These are phyloP conservation scores for Nesogale talazaci DNA, from an alignment of 2,113 vertebrate species.

Conservation along the genomic window DNA sequence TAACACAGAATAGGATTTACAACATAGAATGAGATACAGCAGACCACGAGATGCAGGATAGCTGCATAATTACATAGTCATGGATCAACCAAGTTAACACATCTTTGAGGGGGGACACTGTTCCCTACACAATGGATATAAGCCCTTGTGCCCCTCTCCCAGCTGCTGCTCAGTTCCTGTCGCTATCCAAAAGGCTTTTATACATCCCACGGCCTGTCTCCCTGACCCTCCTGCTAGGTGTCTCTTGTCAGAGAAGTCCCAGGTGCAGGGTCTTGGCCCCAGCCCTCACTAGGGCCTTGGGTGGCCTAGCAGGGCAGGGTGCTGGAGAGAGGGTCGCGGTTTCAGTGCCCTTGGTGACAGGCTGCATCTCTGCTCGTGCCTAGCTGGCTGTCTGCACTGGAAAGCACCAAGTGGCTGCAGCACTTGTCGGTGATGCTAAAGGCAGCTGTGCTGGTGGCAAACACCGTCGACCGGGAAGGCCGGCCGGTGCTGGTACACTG, in stretches of 20 bases:
- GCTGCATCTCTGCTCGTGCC: slow-evolving; percentile 2
- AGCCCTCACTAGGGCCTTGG: not conserved
- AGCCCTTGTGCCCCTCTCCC: not conserved
- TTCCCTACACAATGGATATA: too few relatives aligned
- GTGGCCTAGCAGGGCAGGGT: not conserved
- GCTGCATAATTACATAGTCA: too few relatives aligned
- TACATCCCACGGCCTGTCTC: not conserved
- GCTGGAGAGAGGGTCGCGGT: not conserved
- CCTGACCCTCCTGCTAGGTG: not conserved
- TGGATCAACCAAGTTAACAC: too few relatives aligned
- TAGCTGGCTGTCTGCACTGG: slow-evolving; percentile 98
- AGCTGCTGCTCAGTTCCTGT: not conserved
- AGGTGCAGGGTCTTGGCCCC: slow-evolving; percentile 18
- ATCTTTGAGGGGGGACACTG: too few relatives aligned
- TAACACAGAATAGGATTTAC: too few relatives aligned
- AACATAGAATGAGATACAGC: too few relatives aligned
- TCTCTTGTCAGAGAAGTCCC: slow-evolving; percentile 35
- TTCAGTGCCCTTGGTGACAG: not conserved
- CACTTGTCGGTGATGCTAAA: slow-evolving; percentile 98
- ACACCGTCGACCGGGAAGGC: slow-evolving; percentile 94
- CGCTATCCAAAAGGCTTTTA: not conserved
- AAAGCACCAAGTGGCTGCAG: slow-evolving; percentile 99
- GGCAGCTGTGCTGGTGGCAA: slow-evolving; percentile 95
- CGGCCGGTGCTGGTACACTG: slow-evolving; percentile 97
- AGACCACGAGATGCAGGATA: too few relatives aligned